Conservation (phyloP, 2,797 vertebrate species). For the Sardinella longiceps region DNA sequence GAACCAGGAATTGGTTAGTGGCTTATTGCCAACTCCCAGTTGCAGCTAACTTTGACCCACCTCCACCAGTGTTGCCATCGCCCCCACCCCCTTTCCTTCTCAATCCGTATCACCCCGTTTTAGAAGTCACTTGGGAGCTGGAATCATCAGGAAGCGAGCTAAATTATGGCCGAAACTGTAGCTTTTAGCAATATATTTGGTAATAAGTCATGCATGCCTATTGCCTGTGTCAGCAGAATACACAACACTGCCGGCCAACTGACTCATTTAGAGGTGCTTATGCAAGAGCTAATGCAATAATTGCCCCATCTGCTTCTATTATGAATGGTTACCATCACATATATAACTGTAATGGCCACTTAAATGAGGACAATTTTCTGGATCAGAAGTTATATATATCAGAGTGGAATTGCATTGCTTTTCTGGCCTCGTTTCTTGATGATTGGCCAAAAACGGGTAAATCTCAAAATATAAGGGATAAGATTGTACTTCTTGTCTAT, state of each 20-base stretch:
- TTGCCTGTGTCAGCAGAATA: constrained; percentile 13
- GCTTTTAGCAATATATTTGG: background rate
- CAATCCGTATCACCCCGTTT: background rate
- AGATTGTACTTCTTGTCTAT: background rate
- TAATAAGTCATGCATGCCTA: background rate
- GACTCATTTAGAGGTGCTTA: background rate
- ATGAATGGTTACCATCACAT: background rate
- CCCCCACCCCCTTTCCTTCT: background rate
- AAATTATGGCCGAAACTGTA: background rate
- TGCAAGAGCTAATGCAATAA: background rate
- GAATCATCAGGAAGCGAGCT: background rate
- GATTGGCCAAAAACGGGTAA: background rate
- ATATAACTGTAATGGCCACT: constrained; percentile 13
- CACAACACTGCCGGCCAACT: background rate
- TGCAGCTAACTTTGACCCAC: background rate
- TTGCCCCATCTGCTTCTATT: constrained; percentile 1
- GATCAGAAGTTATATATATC: background rate
- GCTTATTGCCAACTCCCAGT: background rate
- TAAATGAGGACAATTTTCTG: background rate
- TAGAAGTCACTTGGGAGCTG: background rate
- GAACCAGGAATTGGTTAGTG: background rate
- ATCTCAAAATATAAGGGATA: background rate
- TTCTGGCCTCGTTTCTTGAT: background rate
- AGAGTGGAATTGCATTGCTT: background rate
- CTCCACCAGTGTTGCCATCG: background rate